Conservation (phyloP, 2,113 vertebrate genomes). For the Panthera uncia region DNA sequence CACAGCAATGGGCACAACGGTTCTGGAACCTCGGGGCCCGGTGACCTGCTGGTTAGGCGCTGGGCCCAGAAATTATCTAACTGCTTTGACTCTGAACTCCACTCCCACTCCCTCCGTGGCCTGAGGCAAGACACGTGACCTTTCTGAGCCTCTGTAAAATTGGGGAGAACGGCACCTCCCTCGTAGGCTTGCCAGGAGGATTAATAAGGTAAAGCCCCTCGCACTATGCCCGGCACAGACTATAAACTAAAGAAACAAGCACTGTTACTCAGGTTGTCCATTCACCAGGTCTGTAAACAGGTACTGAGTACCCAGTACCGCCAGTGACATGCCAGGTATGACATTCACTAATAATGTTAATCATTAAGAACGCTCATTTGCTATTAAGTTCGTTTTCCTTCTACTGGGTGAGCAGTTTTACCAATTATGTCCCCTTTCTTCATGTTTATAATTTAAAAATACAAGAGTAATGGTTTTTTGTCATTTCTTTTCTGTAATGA, state of each 20-base stretch:
- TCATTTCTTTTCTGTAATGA: neutral
- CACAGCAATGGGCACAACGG: neutral
- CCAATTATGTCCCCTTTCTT: neutral
- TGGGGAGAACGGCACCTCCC: neutral
- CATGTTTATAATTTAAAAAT: neutral
- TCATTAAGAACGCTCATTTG: neutral
- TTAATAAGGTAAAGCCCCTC: neutral
- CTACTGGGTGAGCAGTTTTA: neutral
- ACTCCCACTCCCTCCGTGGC: neutral
- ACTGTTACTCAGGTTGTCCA: fast-evolving
- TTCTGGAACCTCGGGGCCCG: neutral
- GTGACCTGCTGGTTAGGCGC: neutral
- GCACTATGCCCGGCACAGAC: neutral
- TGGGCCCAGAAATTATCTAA: neutral
- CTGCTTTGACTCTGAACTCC: neutral
- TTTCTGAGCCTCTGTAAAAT: neutral
- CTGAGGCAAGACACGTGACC: neutral
- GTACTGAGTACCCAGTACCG: neutral
- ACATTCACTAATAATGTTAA: neutral
- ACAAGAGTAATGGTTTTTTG: neutral
- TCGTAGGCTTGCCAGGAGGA: neutral
- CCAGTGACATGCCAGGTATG: neutral
- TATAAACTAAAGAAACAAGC: neutral
- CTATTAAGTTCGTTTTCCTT: neutral
- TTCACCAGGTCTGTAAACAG: neutral